Evolutionary conservation across 2,888 invertebrate genomes (phyloP), one percentile per base, ranked within the genome.

Genomic region (Sceliomorpha sp.): DNA sequence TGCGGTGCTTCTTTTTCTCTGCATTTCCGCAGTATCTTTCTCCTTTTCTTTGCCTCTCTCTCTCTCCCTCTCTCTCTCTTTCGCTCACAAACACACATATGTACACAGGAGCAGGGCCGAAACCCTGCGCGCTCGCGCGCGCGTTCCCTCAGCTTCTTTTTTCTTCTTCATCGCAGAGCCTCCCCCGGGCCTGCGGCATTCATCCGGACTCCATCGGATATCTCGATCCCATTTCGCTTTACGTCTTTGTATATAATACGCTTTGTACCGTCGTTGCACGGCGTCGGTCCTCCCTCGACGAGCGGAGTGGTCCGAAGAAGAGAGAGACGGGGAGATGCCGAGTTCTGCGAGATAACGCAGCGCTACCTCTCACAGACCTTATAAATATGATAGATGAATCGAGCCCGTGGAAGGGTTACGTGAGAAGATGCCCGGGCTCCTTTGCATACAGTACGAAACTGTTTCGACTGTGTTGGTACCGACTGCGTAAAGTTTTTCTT

Each of bases 181-280:
- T 36, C 26, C 50, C 13, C 17, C 32, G 31, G 6, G 59, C 24
- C 40, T 42, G 39, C n/a, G 59, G 31, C 70, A 67, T 69, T 64
- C 70, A 64, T 68, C 60, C 69, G 58, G 48, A 53, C 66, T 66
- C 60, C 75, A 77, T 80, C 78, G 79, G 79, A 77, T 81, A 82
- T 82, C 81, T 81, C 82, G 82, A 80, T 83, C 80, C 78, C 80
- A 81, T 84, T 84, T 79, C 80, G 76, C 74, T 81, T 81, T 81
- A 81, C 79, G 80, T 81, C 84, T 84, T 79, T 81, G 81, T 84
- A 82, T 78, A 64, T 83, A 83, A 83, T 83, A 76, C 79, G 75
- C 83, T 83, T 83, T 83, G 84, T 83, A 81, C 74, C 76, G 70
- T 75, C 73, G 45, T 24, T 75, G 53, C 27, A 44, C 40, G 42